These are phyloP conservation scores for Pelodiscus sinensis DNA, from an alignment of 2,113 vertebrate genomes.

Conservation along the genomic window DNA sequence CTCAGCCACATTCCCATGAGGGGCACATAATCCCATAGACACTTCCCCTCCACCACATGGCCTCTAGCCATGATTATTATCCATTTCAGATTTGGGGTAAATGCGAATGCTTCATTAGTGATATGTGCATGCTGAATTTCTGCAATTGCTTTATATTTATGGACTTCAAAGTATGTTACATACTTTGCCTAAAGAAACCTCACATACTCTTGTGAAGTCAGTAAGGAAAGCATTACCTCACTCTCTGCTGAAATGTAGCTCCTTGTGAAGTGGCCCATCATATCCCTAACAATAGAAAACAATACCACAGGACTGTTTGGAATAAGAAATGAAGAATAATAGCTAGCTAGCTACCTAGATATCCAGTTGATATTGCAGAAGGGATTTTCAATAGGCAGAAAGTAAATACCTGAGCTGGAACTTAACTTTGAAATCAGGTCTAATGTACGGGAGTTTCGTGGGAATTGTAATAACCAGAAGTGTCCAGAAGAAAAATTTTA, in stretches of 20 bases:
- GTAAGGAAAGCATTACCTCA: not conserved
- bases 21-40: not conserved
- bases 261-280: not conserved
- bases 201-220: not conserved
- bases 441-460: too few relatives aligned
- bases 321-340: not conserved
- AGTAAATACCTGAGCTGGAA: not conserved
- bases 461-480: not conserved
- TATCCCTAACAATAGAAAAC: not conserved
- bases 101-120: not conserved
- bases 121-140: not conserved
- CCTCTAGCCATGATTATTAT: not conserved
- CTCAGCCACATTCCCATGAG: not conserved
- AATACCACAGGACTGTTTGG: not conserved
- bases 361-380: not conserved
- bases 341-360: too few relatives aligned
- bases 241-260: not conserved
- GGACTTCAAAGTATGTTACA: not conserved
- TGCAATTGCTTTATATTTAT: not conserved
- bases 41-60: not conserved
- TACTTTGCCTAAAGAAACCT: not conserved
- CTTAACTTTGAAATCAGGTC: not conserved
- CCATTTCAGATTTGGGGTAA: fast-evolving
- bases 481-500: not conserved
- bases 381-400: not conserved